Conservation (phyloP, 2,888 invertebrate species). For the Mamestra brassicae region DNA sequence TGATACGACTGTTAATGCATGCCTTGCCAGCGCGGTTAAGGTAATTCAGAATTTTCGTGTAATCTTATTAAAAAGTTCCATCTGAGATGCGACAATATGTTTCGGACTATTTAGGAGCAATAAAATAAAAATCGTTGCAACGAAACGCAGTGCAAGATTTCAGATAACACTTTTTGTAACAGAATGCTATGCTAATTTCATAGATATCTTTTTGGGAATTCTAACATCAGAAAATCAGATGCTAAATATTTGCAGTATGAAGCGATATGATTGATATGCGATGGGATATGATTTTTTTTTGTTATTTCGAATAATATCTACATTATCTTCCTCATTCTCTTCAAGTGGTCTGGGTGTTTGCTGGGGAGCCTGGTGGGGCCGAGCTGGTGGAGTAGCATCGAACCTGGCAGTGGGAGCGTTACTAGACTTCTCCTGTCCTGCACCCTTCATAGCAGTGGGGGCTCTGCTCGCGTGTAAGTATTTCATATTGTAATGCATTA, state of each 20-base stretch:
- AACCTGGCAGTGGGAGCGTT: conserved; percentile 92
- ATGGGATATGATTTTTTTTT: too few relatives aligned
- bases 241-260: not conserved
- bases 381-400: conserved; percentile 92
- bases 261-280: not conserved
- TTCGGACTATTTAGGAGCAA: not conserved
- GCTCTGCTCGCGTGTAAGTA: conserved; percentile 89
- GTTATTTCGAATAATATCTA: not conserved
- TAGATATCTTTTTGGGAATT: too few relatives aligned
- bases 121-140: not conserved
- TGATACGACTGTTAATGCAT: conserved; percentile 82
- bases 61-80: conserved; percentile 2
- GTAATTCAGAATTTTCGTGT: conserved; percentile 64
- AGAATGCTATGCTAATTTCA: too few relatives aligned
- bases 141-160: not conserved
- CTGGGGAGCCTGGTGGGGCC: conserved; percentile 92
- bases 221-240: not conserved
- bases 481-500: not conserved
- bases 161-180: not conserved
- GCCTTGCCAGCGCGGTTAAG: conserved; percentile 86
- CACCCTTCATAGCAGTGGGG: conserved; percentile 92
- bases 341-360: conserved; percentile 92
- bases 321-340: conserved; percentile 22
- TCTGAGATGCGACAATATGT: not conserved
- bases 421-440: conserved; percentile 92